Base-by-base conservation (phyloP, 2,797 vertebrate genomes). In the Pogonophryne albipinna region DNA sequence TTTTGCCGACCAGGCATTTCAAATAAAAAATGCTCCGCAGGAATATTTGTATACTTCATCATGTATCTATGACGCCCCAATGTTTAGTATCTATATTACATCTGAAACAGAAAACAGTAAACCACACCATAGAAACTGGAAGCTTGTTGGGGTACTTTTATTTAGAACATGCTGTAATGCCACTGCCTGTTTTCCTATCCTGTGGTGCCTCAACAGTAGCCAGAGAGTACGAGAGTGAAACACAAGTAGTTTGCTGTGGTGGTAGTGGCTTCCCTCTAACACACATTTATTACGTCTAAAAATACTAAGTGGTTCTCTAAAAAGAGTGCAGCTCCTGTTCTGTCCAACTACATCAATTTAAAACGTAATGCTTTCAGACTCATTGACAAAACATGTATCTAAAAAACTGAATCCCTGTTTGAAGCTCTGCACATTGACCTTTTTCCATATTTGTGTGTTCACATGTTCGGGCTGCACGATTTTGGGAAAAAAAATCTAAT, bases 211-310 rank as follows among this genome's bases (percentile, higher is more conserved):
- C 58, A 16, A 70, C 66, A 17, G 78, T 80, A 85, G 85, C 79
- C 84, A 62, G 56, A 69, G 81, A 87, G 73, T 83, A 84, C 47
- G 41, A 69, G 85, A 85, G 85, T 91, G 93, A 93, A 94, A 94
- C 80, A 64, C 88, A 94, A 88, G 84, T 79, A 71, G 88, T 90
- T 82, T 90, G 85, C 78, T 83, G 76, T 59, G 49, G 78, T 71
- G 72, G 50, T 67, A 67, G 85, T 19, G 86, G 85, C 84, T 92
- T 92, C 86, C 89, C 79, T 89, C 90, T 87, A 85, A 81, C 79
- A 83, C 86, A 87, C 86, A 87, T 94, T 95, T 93, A 94, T 92
- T 92, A 91, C 89, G 80, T 90, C 92, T 93, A 93, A 93, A 94
- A 94, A 94, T 94, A 94, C 78, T 83, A 80, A 85, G 84, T 77